phyloP scores from a whole-genome alignment of 2,113 vertebrate species.

The Strigops habroptila region DNA sequence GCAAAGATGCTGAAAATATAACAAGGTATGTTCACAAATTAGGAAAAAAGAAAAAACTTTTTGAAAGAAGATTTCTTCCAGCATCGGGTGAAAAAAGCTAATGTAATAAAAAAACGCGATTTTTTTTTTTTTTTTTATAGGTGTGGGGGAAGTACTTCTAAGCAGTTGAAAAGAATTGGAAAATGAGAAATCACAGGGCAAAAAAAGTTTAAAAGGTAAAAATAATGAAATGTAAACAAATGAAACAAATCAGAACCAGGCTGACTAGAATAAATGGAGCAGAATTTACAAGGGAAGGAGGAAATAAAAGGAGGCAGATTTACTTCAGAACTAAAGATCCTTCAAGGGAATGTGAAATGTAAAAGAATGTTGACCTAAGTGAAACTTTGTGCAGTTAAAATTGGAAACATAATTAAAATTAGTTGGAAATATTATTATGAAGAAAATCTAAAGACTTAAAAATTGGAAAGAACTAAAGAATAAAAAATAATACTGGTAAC shows the following conservation, averaged over 20 bases:
- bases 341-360: conserved; percentile 27
- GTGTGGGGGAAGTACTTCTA: not conserved
- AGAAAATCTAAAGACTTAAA: not conserved
- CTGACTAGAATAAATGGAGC: conserved; percentile 16
- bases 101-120: not conserved
- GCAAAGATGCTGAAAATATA: not conserved
- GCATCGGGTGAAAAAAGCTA: not conserved
- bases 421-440: not conserved
- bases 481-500: not conserved
- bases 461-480: not conserved
- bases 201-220: conserved; percentile 59
- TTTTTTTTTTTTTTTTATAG: not conserved
- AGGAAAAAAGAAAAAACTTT: not conserved
- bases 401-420: conserved; percentile 33
- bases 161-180: not conserved
- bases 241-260: conserved; percentile 60
- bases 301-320: conserved; percentile 57
- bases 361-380: conserved; percentile 2
- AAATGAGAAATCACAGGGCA: conserved; percentile 7
- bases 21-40: not conserved
- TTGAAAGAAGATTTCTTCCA: not conserved
- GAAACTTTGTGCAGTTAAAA: conserved; percentile 27
- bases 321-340: conserved; percentile 9
- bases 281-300: conserved; percentile 56
- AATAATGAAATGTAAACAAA: conserved; percentile 65